Conservation (phyloP, 2,888 invertebrate species). For the Amorpha juglandis region DNA sequence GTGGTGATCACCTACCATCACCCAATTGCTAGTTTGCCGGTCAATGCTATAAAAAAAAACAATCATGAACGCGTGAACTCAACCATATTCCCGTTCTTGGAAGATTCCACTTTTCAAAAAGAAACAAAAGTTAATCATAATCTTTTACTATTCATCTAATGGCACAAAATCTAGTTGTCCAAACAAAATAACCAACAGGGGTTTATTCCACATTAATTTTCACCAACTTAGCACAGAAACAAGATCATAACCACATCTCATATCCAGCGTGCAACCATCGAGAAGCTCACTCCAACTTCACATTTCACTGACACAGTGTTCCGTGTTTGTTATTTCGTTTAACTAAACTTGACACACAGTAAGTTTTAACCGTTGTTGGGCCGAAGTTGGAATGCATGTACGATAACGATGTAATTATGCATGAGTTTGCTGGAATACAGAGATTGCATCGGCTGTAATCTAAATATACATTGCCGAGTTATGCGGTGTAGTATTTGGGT, state of each 20-base stretch:
- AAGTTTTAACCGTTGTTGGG: slow-evolving; percentile 27
- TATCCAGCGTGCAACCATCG: slow-evolving; percentile 8
- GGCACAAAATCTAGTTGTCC: not conserved
- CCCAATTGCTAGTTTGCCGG: too few relatives aligned
- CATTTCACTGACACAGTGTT: slow-evolving; percentile 28
- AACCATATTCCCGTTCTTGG: too few relatives aligned
- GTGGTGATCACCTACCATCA: too few relatives aligned
- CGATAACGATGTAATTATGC: slow-evolving; percentile 32
- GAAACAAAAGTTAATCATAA: too few relatives aligned
- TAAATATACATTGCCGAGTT: slow-evolving; percentile 29
- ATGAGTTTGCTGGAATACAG: slow-evolving; percentile 29
- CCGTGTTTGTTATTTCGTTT: slow-evolving; percentile 27
- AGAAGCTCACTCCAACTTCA: slow-evolving; percentile 24
- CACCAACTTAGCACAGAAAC: slow-evolving; percentile 17
- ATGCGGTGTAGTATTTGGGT: slow-evolving; percentile 7
- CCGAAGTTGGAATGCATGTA: slow-evolving; percentile 27
- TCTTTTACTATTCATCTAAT: too few relatives aligned
- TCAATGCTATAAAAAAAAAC: too few relatives aligned
- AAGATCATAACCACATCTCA: slow-evolving; percentile 19
- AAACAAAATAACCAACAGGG: not conserved
- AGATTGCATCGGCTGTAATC: slow-evolving; percentile 30
- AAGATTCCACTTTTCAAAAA: too few relatives aligned
- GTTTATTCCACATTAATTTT: not conserved
- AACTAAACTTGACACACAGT: slow-evolving; percentile 26
- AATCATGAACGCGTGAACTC: too few relatives aligned